phyloP scores from a whole-genome alignment of 2,888 invertebrate genomes.

The Caradrina kadenii region DNA sequence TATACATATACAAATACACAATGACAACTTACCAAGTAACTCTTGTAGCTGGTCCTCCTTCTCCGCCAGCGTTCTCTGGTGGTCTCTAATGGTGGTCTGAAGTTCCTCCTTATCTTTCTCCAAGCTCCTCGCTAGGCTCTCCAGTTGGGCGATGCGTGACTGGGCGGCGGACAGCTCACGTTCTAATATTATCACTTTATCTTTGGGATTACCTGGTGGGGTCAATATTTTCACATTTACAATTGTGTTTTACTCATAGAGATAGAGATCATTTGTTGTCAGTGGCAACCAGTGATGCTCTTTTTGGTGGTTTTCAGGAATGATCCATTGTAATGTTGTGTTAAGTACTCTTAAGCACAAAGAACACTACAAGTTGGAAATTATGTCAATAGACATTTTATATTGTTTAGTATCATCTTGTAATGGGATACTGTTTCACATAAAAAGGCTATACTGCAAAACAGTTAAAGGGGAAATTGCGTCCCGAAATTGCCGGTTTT shows the following conservation, averaged over 20 bases:
- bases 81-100: conserved; percentile 91
- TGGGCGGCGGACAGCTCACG: conserved; percentile 83
- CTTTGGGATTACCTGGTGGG: conserved; percentile 82
- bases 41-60: conserved; percentile 85
- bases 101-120: conserved; percentile 93
- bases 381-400: no score
- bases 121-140: conserved; percentile 81
- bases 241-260: no score
- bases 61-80: conserved; percentile 85
- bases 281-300: no score
- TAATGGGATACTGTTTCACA: no score
- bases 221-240: no score
- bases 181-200: conserved; percentile 83
- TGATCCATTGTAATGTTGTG: no score
- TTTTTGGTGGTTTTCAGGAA: no score
- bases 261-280: no score
- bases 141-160: conserved; percentile 83
- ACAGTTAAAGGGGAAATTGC: background rate
- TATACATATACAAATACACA: background rate
- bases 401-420: no score
- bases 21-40: conserved; percentile 76
- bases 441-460: no score
- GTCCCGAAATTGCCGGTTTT: background rate
- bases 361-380: no score
- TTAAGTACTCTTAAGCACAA: no score